Conservation (phyloP, 2,888 invertebrate species). For the Diaprepes abbreviatus region DNA sequence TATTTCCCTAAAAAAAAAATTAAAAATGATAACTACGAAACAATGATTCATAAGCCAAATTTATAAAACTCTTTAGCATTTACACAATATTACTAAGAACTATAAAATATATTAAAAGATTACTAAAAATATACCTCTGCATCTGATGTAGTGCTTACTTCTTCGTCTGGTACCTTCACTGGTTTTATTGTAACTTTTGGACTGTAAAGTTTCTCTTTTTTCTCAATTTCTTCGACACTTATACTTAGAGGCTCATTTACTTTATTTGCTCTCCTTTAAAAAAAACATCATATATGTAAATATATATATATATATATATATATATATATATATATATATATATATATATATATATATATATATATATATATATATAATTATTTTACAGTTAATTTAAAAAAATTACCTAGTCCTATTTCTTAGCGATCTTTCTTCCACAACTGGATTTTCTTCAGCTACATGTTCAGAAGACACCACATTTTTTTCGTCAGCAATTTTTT, state of each 20-base stretch:
- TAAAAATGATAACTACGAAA: not conserved
- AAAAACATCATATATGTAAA: not conserved
- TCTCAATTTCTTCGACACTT: conserved; percentile 55
- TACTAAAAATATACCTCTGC: conserved; percentile 47
- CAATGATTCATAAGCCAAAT: not conserved
- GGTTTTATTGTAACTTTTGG: conserved; percentile 68
- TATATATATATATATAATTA: no score
- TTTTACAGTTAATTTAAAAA: not conserved
- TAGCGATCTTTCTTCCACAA: conserved; percentile 21
- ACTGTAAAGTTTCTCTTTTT: conserved; percentile 58
- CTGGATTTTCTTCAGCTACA: conserved; percentile 3
- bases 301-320: no score
- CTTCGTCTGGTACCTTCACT: conserved; percentile 59
- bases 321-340: no score
- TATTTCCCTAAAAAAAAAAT: conserved; percentile 36
- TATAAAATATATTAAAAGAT: not conserved
- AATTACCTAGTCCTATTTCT: conserved; percentile 25
- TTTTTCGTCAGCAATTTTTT: not conserved
- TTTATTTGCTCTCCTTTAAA: conserved; percentile 36
- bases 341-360: no score
- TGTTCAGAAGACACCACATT: not conserved
- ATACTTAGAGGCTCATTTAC: conserved; percentile 47
- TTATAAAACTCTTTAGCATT: not conserved
- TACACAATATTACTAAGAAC: not conserved
- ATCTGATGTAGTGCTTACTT: conserved; percentile 55